Percentiles rank a stretch among this genome's conserved stretches.
Conservation (phyloP, 2,113 vertebrate genomes). For the Elanoides forficatus region DNA sequence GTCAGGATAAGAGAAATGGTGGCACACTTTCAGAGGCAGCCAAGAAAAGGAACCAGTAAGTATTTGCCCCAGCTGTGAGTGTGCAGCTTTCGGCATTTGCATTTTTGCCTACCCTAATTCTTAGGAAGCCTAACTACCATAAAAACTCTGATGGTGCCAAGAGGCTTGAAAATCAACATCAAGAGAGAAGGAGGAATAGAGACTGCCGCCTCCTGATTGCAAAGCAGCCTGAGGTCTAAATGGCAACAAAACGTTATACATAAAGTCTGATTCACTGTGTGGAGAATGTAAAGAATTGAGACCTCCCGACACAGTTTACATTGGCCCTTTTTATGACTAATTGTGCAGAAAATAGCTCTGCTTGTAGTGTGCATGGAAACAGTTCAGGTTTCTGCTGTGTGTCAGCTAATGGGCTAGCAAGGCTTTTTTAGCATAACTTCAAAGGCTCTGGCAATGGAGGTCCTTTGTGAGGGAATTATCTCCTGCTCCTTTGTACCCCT, state of each 20-base stretch:
- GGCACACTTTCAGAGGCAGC: not conserved
- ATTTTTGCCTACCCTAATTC: not conserved
- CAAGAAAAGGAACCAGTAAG: not conserved
- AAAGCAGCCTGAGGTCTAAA: slow-evolving; percentile 50
- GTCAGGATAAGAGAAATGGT: not conserved
- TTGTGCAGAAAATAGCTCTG: slow-evolving; percentile 72
- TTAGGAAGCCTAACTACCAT: not conserved
- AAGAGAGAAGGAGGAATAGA: not conserved
- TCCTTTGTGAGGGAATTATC: slow-evolving; percentile 71
- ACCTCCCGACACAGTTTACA: slow-evolving; percentile 72
- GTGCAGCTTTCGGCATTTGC: not conserved
- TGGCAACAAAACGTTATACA: slow-evolving; percentile 60
- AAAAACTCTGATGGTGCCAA: slow-evolving; percentile 22
- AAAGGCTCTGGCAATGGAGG: slow-evolving; percentile 62
- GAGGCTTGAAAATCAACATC: not conserved
- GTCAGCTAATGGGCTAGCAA: slow-evolving; percentile 69
- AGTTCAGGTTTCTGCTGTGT: slow-evolving; percentile 71
- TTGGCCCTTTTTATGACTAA: slow-evolving; percentile 74
- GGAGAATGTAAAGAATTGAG: slow-evolving; percentile 70
- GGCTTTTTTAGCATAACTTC: slow-evolving; percentile 64
- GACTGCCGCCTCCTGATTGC: slow-evolving; percentile 17
- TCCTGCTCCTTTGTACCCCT: slow-evolving; percentile 60
- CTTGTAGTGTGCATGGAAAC: slow-evolving; percentile 65
- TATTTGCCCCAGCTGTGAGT: not conserved
- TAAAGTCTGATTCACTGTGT: slow-evolving; percentile 58